Evolutionary conservation across 2,888 invertebrate genomes (phyloP).

Genomic region (Melanophora roralis): DNA sequence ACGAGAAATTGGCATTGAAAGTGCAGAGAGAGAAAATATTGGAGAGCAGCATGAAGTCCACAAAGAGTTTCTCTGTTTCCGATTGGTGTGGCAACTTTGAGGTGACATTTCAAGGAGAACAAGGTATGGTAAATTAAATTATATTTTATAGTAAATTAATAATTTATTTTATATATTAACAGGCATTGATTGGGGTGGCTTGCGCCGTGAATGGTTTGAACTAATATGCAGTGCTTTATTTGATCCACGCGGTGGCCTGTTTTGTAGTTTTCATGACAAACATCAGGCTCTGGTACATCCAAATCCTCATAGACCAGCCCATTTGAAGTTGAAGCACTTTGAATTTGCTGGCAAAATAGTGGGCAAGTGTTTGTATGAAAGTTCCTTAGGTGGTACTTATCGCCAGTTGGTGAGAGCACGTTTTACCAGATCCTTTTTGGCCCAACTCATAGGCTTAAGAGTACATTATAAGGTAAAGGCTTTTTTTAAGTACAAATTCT

Average conservation of each 20-base stretch:
- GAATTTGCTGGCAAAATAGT: slow-evolving; percentile 96
- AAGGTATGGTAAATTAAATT: slow-evolving; percentile 80
- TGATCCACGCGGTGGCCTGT: slow-evolving; percentile 89
- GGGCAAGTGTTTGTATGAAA: slow-evolving; percentile 96
- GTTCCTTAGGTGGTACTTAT: slow-evolving; percentile 92
- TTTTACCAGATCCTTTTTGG: slow-evolving; percentile 94
- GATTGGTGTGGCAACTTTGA: slow-evolving; percentile 98
- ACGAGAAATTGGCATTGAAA: slow-evolving; percentile 90
- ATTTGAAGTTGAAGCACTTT: slow-evolving; percentile 91
- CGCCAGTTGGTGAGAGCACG: slow-evolving; percentile 92
- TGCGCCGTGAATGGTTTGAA: slow-evolving; percentile 96
- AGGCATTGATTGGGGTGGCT: slow-evolving; percentile 96
- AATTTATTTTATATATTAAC: slow-evolving; percentile 45
- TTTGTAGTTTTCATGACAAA: slow-evolving; percentile 90
- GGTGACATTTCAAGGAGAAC: slow-evolving; percentile 94
- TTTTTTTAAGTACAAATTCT: background rate
- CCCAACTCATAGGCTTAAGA: slow-evolving; percentile 94
- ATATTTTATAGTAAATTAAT: background rate
- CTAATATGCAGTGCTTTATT: slow-evolving; percentile 91
- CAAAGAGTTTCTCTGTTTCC: slow-evolving; percentile 88
- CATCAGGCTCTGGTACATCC: slow-evolving; percentile 94
- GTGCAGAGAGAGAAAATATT: slow-evolving; percentile 88
- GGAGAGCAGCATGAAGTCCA: slow-evolving; percentile 90
- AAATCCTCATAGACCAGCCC: slow-evolving; percentile 85
- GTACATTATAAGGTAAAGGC: slow-evolving; percentile 90